Percentiles rank a stretch among this genome's conserved stretches.
These are phyloP conservation scores for Ypsolopha scabrella DNA, from an alignment of 2,888 invertebrate genomes.

Conservation along the genomic window DNA sequence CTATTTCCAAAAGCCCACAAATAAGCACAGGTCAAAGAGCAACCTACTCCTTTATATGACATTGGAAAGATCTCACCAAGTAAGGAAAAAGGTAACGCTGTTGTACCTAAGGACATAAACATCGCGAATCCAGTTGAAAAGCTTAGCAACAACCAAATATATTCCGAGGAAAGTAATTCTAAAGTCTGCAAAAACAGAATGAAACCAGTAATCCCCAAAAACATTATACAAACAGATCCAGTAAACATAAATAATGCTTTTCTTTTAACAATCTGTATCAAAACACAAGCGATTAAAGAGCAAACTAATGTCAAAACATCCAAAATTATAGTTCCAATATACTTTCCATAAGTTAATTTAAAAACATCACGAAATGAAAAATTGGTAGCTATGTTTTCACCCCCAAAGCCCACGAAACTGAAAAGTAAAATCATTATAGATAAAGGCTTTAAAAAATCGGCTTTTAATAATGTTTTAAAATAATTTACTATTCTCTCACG, in stretches of 20 bases:
- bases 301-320: conserved; percentile 18
- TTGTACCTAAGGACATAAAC: conserved; percentile 20
- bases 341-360: conserved; percentile 17
- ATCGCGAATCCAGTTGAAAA: conserved; percentile 16
- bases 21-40: conserved; percentile 20
- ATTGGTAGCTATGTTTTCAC: conserved; percentile 14
- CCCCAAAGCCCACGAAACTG: conserved; percentile 18
- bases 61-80: conserved; percentile 20
- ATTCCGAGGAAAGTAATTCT: conserved; percentile 15
- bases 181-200: conserved; percentile 15
- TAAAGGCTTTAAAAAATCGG: conserved; percentile 18
- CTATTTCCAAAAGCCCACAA: conserved; percentile 19
- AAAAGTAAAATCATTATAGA: conserved; percentile 18
- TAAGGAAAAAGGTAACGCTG: conserved; percentile 17
- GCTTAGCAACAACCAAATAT: conserved; percentile 15
- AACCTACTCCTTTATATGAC: conserved; percentile 18
- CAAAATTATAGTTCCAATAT: conserved; percentile 17
- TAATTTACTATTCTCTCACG: conserved; percentile 12
- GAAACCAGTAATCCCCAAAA: conserved; percentile 13
- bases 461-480: conserved; percentile 15
- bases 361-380: conserved; percentile 15
- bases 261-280: conserved; percentile 16
- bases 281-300: conserved; percentile 17
- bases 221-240: conserved; percentile 15
- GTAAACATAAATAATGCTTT: conserved; percentile 18